These are phyloP conservation scores for Sebastes schlegelii DNA, from an alignment of 2,113 vertebrate genomes.

Conservation along the genomic window DNA sequence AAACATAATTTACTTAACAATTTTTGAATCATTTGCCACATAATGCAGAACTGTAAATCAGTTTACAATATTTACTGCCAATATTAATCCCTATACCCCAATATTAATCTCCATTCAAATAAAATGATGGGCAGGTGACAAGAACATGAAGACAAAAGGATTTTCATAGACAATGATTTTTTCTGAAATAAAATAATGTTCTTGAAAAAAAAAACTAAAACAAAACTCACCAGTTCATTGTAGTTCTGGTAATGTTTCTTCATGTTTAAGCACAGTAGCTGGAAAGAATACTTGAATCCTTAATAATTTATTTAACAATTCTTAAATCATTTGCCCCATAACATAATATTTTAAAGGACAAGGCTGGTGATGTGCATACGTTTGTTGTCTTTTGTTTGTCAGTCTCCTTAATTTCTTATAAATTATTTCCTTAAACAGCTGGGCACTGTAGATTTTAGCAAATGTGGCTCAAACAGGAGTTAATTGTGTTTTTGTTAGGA, in stretches of 20 bases:
- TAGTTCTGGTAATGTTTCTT: too few relatives aligned
- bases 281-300: too few relatives aligned
- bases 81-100: background rate
- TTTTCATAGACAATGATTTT: background rate
- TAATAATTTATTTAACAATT: too few relatives aligned
- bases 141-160: background rate
- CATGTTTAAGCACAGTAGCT: too few relatives aligned
- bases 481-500: background rate
- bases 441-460: constrained; percentile 1
- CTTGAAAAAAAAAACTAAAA: too few relatives aligned
- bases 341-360: background rate
- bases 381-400: background rate
- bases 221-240: too few relatives aligned
- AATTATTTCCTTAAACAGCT: background rate
- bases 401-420: background rate
- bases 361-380: background rate
- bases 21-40: background rate
- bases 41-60: background rate
- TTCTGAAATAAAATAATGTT: background rate
- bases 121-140: background rate
- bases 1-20: constrained; percentile 12
- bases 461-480: background rate
- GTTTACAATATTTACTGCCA: background rate
- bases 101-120: background rate
- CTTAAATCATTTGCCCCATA: too few relatives aligned